Conservation (phyloP, 2,797 vertebrate genomes). For the Gastrophryne carolinensis region DNA sequence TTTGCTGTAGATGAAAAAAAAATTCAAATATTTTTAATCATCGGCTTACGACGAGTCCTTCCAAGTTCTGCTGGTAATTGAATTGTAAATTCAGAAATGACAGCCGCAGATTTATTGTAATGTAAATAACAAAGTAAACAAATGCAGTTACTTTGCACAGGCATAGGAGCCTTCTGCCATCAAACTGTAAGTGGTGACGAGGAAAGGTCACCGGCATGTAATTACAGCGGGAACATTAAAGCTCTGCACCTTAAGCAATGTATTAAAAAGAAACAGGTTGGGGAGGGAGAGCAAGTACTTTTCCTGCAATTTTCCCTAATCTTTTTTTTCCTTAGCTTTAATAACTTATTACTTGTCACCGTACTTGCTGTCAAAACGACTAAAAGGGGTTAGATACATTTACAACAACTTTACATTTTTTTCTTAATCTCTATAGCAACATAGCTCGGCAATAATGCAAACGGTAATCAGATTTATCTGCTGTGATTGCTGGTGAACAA, state of each 20-base stretch:
- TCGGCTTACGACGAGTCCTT: constrained; percentile 77
- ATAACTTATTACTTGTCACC: constrained; percentile 75
- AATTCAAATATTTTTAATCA: constrained; percentile 61
- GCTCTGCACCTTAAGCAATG: constrained; percentile 67
- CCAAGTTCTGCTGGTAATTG: constrained; percentile 79
- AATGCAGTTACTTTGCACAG: constrained; percentile 61
- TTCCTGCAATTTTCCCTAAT: constrained; percentile 67
- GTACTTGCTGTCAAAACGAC: constrained; percentile 78
- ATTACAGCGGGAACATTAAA: constrained; percentile 74
- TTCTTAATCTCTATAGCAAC: constrained; percentile 90
- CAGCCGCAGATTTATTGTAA: constrained; percentile 63
- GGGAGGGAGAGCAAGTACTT: constrained; percentile 62
- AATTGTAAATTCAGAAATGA: constrained; percentile 65
- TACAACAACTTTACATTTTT: constrained; percentile 85
- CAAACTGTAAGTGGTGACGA: constrained; percentile 61
- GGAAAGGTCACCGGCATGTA: constrained; percentile 72
- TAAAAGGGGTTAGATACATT: constrained; percentile 87
- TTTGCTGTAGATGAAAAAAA: background rate
- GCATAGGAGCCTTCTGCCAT: constrained; percentile 50
- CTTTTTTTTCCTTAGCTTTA: constrained; percentile 76
- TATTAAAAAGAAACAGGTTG: constrained; percentile 64
- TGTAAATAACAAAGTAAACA: constrained; percentile 44
- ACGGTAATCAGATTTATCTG: constrained; percentile 76
- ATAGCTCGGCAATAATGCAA: constrained; percentile 74
- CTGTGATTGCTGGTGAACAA: constrained; percentile 67